Percentiles rank a stretch among this genome's conserved stretches.
phyloP scores from a whole-genome alignment of 1,140 invertebrate species.

The Drosophila yakuba region DNA sequence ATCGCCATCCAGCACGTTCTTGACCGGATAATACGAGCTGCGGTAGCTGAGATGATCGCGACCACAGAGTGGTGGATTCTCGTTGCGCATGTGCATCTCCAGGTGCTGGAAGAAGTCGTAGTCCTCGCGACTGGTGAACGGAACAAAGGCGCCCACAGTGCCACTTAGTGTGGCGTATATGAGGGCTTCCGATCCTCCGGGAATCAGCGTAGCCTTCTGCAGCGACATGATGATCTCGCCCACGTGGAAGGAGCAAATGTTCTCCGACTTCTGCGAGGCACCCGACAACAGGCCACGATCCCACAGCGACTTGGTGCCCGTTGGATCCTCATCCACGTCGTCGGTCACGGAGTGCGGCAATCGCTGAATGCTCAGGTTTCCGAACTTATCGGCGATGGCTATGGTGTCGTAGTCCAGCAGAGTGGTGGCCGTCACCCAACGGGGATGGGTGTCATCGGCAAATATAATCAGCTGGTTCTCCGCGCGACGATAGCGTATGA shows the following conservation, averaged over 20 bases:
- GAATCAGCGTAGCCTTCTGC: constrained; percentile 98
- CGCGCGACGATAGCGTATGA: constrained; percentile 96
- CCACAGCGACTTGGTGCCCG: constrained; percentile 99
- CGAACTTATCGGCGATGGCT: constrained; percentile 98
- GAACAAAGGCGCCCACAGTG: constrained; percentile 97
- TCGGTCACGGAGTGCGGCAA: constrained; percentile 96
- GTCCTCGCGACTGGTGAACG: constrained; percentile 99
- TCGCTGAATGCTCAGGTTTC: constrained; percentile 97
- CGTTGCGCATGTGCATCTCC: constrained; percentile 99
- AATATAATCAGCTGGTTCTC: constrained; percentile 99
- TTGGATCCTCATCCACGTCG: constrained; percentile 99
- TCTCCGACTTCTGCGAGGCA: constrained; percentile 98
- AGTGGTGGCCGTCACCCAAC: constrained; percentile 96
- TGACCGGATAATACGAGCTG: constrained; percentile 99
- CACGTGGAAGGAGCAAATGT: constrained; percentile 96
- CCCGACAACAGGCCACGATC: constrained; percentile 98
- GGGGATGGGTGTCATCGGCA: constrained; percentile 98
- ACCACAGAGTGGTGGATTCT: constrained; percentile 98
- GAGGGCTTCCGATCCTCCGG: constrained; percentile 97
- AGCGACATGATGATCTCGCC: constrained; percentile 96
- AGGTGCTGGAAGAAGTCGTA: constrained; percentile 99
- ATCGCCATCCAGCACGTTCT: constrained; percentile 99
- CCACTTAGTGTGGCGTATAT: constrained; percentile 98
- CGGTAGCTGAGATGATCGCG: constrained; percentile 98
- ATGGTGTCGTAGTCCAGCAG: constrained; percentile 99